These are phyloP conservation scores for Centropus bengalensis DNA, from an alignment of 2,113 vertebrate genomes.

Conservation along the genomic window DNA sequence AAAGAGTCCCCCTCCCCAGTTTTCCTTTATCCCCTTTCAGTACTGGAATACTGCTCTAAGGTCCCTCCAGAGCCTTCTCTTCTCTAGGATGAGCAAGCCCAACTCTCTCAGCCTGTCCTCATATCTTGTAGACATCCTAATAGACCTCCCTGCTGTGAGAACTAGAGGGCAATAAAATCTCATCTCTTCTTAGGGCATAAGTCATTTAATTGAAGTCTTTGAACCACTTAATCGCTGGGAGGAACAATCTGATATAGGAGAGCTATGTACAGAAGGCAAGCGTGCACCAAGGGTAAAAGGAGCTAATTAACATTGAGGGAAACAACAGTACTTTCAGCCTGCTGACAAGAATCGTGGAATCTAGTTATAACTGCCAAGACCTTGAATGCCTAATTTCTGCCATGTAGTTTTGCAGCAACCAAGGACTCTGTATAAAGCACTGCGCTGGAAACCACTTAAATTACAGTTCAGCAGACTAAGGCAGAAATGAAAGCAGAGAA, in stretches of 20 bases:
- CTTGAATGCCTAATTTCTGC: neutral
- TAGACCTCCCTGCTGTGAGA: neutral
- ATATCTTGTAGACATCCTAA: neutral
- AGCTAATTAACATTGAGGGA: neutral
- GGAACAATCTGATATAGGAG: neutral
- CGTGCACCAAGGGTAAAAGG: accelerated
- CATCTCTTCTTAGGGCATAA: neutral
- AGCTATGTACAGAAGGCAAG: neutral
- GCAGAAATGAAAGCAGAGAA: neutral
- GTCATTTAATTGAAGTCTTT: neutral
- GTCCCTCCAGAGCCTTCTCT: too few relatives aligned
- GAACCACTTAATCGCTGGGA: neutral
- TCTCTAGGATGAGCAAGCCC: too few relatives aligned
- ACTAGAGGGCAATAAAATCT: neutral
- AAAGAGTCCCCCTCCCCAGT: too few relatives aligned
- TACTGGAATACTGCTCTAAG: too few relatives aligned
- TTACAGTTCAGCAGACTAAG: neutral
- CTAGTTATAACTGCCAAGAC: neutral
- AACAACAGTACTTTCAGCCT: neutral
- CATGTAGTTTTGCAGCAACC: neutral
- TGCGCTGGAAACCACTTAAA: neutral
- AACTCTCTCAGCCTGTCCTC: too few relatives aligned
- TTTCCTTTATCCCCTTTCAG: too few relatives aligned
- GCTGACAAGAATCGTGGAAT: accelerated
- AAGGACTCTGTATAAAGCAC: neutral